phyloP scores from a whole-genome alignment of 2,797 vertebrate genomes.

The Fistularia tabacaria region DNA sequence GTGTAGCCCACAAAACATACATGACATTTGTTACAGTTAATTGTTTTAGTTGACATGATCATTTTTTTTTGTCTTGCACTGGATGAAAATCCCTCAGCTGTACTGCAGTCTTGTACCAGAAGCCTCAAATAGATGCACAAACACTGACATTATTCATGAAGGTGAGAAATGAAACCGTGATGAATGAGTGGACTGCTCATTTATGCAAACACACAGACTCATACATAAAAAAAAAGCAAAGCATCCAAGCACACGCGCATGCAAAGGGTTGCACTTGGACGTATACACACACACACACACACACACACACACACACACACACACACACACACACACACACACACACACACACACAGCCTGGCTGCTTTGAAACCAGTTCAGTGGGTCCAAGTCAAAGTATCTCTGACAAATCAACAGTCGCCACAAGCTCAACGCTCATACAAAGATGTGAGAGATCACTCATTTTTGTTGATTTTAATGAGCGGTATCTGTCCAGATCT shows the following conservation, averaged over 20 bases:
- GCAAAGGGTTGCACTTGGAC: too few species aligned
- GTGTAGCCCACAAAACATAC: constrained; percentile 25
- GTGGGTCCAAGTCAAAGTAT: constrained; percentile 37
- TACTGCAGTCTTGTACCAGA: constrained; percentile 30
- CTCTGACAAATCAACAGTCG: constrained; percentile 58
- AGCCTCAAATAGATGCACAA: constrained; percentile 55
- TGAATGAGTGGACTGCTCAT: constrained; percentile 66
- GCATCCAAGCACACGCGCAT: not conserved
- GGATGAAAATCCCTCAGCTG: constrained; percentile 34
- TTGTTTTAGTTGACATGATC: constrained; percentile 50
- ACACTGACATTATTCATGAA: constrained; percentile 70
- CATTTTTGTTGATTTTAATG: constrained; percentile 51
- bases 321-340: constrained; percentile 33
- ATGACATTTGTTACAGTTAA: constrained; percentile 37
- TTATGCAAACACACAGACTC: constrained; percentile 50
- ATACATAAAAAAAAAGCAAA: constrained; percentile 39
- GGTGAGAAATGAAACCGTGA: constrained; percentile 66
- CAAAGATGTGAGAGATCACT: constrained; percentile 31
- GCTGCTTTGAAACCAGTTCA: constrained; percentile 54
- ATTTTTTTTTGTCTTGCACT: constrained; percentile 49
- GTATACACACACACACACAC: constrained; percentile 33
- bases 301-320: constrained; percentile 11
- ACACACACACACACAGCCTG: constrained; percentile 1
- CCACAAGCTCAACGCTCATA: constrained; percentile 42
- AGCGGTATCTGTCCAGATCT: constrained; percentile 24